These are phyloP conservation scores for Tiphia femorata DNA, from an alignment of 2,888 invertebrate genomes.

Conservation along the genomic window DNA sequence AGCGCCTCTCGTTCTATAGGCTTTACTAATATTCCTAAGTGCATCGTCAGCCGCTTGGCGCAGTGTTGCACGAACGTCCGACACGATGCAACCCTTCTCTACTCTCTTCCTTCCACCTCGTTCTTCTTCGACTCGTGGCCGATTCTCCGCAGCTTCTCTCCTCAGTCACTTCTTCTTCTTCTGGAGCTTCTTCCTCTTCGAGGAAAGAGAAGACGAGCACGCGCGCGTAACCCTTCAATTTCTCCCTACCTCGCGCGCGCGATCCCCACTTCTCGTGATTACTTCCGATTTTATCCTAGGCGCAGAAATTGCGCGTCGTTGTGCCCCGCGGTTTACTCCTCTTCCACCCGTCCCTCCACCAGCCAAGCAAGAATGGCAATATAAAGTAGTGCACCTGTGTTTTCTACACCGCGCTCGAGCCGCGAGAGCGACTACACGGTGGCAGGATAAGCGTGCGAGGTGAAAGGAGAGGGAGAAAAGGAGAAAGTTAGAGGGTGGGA, in stretches of 20 bases:
- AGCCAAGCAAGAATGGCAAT: slow-evolving; percentile 40
- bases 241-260: slow-evolving; percentile 20
- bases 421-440: too few relatives aligned
- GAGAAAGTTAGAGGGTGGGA: background rate
- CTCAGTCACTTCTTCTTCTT: slow-evolving; percentile 8
- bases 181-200: background rate
- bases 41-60: slow-evolving; percentile 64
- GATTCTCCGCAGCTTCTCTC: background rate
- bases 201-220: too few relatives aligned
- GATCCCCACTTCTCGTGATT: slow-evolving; percentile 62
- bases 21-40: slow-evolving; percentile 68
- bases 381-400: slow-evolving; percentile 37
- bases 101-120: background rate
- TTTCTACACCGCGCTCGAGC: too few relatives aligned
- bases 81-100: slow-evolving; percentile 41
- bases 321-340: slow-evolving; percentile 24
- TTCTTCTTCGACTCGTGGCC: background rate
- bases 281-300: slow-evolving; percentile 60
- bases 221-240: background rate
- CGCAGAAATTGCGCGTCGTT: slow-evolving; percentile 37
- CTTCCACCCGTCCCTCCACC: background rate
- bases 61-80: slow-evolving; percentile 51
- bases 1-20: slow-evolving; percentile 49
- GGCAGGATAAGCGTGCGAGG: too few relatives aligned
- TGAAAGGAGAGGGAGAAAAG: background rate